Evolutionary conservation across 1,140 invertebrate species (phyloP), one percentile per base, ranked within the genome.

Genomic region (Chrysopa pallens): DNA sequence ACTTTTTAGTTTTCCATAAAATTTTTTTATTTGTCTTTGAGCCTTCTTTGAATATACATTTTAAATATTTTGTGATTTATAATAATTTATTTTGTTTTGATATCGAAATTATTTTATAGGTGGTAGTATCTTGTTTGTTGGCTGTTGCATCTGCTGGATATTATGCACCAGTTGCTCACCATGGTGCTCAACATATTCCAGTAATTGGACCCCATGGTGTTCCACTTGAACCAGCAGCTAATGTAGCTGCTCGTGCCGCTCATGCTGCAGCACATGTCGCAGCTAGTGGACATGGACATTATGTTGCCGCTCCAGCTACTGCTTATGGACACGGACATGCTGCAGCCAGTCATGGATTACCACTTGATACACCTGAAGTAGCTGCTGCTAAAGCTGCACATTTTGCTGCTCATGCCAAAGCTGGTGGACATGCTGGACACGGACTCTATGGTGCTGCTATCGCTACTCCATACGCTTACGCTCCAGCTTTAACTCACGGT

Each of bases 321-420:
- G 52, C 50, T 0, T 59, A 59, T 36, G 60, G 62, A 52, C 51
- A 55, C 46, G 58, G 54, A 12, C 48, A 54, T 6, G 57, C 46
- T 36, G 53, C 54, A 17, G 49, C 40, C 37, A 48, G 1, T 15
- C 13, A 40, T n/a, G 39, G 39, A 15, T 38, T 47, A 11, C 46
- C 46, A 9, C 15, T 27, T 6, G 65, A 68, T 44, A 61, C 66
- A 4, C 64, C 66, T n/a, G 67, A 66, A 50, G 58, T 65, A 4
- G 48, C 57, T n/a, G 60, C 58, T 1, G 59, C 55, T n/a, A 60
- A 61, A 46, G 52, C 55, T 11, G 56, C 51, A 1, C 59, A 54
- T 39, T 56, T 59, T 29, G 53, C 57, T 28, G 56, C 55, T 8
- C 52, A 60, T 42, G 54, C 51, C 8, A 51, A 50, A 31, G 51